Conservation (phyloP, 1,140 invertebrate genomes). For the Batillaria attramentaria region DNA sequence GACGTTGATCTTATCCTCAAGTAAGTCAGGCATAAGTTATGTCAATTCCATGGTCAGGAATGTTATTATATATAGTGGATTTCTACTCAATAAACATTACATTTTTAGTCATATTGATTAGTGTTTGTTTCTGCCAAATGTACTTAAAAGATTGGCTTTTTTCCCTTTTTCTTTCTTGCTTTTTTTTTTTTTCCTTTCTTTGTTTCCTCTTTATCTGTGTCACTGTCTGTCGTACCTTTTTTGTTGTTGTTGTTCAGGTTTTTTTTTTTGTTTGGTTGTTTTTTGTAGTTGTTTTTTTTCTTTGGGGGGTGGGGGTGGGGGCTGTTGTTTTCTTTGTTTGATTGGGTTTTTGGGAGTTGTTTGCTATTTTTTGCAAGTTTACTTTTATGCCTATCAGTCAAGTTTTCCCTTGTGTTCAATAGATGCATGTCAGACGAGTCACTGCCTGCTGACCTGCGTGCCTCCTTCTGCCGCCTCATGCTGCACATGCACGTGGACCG, state of each 20-base stretch:
- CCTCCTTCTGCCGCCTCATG: slow-evolving; percentile 98
- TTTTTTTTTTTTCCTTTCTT: too few species aligned
- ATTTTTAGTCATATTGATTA: too few species aligned
- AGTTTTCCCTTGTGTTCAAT: too few species aligned
- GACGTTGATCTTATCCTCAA: slow-evolving; percentile 97
- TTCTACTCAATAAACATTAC: too few species aligned
- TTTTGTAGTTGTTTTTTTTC: background rate
- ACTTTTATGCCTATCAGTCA: too few species aligned
- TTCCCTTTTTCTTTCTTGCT: too few species aligned
- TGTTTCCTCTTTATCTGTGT: background rate
- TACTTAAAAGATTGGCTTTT: background rate
- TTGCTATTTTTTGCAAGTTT: too few species aligned
- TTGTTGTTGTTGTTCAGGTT: too few species aligned
- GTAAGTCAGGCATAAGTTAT: slow-evolving; percentile 74
- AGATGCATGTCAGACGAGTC: slow-evolving; percentile 97
- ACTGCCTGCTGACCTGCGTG: slow-evolving; percentile 94
- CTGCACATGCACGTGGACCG: slow-evolving; percentile 98
- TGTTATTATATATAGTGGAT: too few species aligned
- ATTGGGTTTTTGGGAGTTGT: too few species aligned
- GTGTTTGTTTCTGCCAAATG: background rate
- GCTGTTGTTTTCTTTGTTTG: background rate
- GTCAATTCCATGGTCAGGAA: too few species aligned
- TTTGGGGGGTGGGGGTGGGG: background rate
- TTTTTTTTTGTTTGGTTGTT: background rate
- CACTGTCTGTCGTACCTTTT: background rate